Percentiles rank a stretch among this genome's conserved stretches.
These are phyloP conservation scores for Hexactinellida sp. DNA, from an alignment of 37 sponge, comb jelly and placozoan species.

Conservation along the genomic window DNA sequence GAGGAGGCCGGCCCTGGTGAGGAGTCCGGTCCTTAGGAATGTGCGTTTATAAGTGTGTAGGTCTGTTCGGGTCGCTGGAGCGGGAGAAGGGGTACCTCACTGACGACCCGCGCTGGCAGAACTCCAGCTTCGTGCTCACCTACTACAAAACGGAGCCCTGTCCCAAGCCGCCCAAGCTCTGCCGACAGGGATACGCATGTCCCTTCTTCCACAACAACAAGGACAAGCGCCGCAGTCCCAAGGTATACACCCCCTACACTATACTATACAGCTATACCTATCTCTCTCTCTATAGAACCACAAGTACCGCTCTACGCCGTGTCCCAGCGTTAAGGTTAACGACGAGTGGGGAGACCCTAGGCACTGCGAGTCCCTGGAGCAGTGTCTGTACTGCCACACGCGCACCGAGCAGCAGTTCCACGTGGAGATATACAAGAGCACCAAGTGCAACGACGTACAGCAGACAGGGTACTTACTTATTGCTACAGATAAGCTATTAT, in stretches of 20 bases:
- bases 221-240: constrained; percentile 81
- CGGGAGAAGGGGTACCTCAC: constrained; percentile 62
- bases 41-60: too few relatives aligned
- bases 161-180: constrained; percentile 76
- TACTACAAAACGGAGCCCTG: constrained; percentile 93
- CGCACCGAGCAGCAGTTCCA: constrained; percentile 98
- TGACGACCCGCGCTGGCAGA: constrained; percentile 85
- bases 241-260: background rate
- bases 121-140: constrained; percentile 85
- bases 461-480: constrained; percentile 57
- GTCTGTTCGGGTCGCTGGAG: constrained; percentile 53
- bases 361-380: constrained; percentile 71
- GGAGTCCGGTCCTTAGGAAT: constrained; percentile 17
- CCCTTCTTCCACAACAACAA: constrained; percentile 93
- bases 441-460: constrained; percentile 94
- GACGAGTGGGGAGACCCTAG: constrained; percentile 96
- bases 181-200: constrained; percentile 96
- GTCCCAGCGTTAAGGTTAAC: constrained; percentile 85
- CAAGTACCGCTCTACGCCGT: constrained; percentile 77
- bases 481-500: too few relatives aligned
- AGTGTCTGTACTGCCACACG: constrained; percentile 89
- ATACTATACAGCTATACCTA: background rate
- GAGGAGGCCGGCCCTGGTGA: constrained; percentile 40
- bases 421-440: constrained; percentile 94
- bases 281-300: background rate